phyloP scores from a whole-genome alignment of 2,797 vertebrate genomes.

The Moxostoma hubbsi region DNA sequence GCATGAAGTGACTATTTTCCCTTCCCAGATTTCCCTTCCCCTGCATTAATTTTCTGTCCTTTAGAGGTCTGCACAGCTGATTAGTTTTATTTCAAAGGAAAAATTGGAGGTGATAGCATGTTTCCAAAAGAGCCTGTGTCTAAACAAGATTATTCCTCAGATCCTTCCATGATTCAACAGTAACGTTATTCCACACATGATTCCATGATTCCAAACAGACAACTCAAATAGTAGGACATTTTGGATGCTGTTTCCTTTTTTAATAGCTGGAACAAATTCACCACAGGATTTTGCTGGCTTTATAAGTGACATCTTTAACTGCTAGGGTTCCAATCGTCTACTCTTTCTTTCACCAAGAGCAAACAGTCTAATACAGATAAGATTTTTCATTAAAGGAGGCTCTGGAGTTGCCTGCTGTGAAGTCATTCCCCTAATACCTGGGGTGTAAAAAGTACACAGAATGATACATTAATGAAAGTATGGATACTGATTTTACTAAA shows the following conservation, averaged over 20 bases:
- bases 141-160: conserved; percentile 70
- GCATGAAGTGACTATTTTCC: conserved; percentile 13
- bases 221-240: neutral
- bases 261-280: too few relatives aligned
- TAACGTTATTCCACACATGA: conserved; percentile 52
- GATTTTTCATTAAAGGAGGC: conserved; percentile 52
- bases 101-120: conserved; percentile 65
- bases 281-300: too few relatives aligned
- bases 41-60: conserved; percentile 60
- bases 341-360: conserved; percentile 46
- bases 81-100: conserved; percentile 68
- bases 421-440: conserved; percentile 33
- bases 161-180: conserved; percentile 63
- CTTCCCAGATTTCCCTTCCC: conserved; percentile 10
- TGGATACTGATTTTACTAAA: too few relatives aligned
- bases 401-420: conserved; percentile 23
- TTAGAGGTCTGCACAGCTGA: conserved; percentile 69
- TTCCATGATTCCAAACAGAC: conserved; percentile 47
- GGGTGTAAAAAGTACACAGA: too few relatives aligned
- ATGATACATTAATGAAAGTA: too few relatives aligned
- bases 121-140: conserved; percentile 64
- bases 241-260: too few relatives aligned
- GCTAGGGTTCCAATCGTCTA: conserved; percentile 51
- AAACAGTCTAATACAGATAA: conserved; percentile 41
- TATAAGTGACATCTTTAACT: conserved; percentile 63